Evolutionary conservation across 1,140 invertebrate species (phyloP).

Genomic region (Orchesella cincta): DNA sequence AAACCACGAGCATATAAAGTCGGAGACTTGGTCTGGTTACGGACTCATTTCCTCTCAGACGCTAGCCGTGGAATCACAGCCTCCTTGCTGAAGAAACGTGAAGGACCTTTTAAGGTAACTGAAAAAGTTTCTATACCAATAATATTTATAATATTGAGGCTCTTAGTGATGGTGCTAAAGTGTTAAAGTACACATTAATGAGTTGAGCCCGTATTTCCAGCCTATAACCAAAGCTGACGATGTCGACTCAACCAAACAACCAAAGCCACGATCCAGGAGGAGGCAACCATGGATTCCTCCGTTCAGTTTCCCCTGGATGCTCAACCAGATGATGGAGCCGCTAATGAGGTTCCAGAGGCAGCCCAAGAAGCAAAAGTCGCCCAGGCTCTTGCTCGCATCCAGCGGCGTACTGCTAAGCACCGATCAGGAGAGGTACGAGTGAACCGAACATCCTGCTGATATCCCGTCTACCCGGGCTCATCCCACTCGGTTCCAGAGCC

Average conservation of each 20-base stretch:
- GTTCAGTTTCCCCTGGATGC: not conserved
- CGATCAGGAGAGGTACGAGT: not conserved
- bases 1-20: not conserved
- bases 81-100: not conserved
- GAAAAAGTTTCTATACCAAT: not conserved
- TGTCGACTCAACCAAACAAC: not conserved
- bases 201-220: not conserved
- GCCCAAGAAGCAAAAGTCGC: not conserved
- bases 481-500: too few relatives aligned
- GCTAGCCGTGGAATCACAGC: constrained; percentile 30
- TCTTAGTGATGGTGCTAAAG: not conserved
- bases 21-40: constrained; percentile 31
- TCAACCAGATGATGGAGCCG: not conserved
- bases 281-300: not conserved
- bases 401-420: not conserved
- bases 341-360: too few relatives aligned
- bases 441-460: too few relatives aligned
- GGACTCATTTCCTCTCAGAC: constrained; percentile 34
- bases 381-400: not conserved
- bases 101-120: constrained; percentile 24
- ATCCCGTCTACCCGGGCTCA: too few relatives aligned
- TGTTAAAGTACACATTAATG: not conserved
- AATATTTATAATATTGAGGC: constrained; percentile 18
- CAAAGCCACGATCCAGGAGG: not conserved
- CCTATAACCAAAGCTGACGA: not conserved